Percentiles rank a stretch among this genome's conserved stretches.
Conservation (phyloP, 2,888 invertebrate genomes). For the Noctuana brunneofusca region DNA sequence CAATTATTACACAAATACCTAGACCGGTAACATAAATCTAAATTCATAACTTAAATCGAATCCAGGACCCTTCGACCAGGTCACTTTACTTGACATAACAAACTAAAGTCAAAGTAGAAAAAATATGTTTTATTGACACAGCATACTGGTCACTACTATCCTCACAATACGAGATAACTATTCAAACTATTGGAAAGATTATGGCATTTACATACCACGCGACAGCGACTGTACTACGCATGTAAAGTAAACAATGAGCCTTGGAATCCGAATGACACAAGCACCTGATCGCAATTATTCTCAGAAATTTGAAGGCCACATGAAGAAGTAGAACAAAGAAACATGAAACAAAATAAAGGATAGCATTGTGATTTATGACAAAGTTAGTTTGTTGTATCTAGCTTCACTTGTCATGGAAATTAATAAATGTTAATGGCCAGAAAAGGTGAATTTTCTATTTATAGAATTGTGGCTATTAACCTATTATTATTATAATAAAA, state of each 20-base stretch:
- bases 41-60: no score
- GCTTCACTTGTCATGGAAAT: background rate
- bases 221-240: constrained; percentile 22
- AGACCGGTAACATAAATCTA: no score
- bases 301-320: constrained; percentile 61
- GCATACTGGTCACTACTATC: background rate
- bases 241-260: constrained; percentile 44
- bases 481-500: no score
- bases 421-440: background rate
- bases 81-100: no score
- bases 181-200: no score
- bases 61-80: no score
- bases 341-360: background rate
- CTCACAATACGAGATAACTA: background rate
- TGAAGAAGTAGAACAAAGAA: constrained; percentile 47
- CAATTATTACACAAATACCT: no score
- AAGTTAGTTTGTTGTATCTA: no score
- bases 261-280: constrained; percentile 63
- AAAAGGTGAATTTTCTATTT: background rate
- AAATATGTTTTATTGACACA: background rate
- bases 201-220: background rate
- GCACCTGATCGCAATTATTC: constrained; percentile 49
- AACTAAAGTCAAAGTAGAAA: background rate
- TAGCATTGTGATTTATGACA: background rate
- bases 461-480: no score